Percentiles rank a stretch among this genome's conserved stretches.
These are phyloP conservation scores for Leucozona laternaria DNA, from an alignment of 2,888 invertebrate species.

Conservation along the genomic window DNA sequence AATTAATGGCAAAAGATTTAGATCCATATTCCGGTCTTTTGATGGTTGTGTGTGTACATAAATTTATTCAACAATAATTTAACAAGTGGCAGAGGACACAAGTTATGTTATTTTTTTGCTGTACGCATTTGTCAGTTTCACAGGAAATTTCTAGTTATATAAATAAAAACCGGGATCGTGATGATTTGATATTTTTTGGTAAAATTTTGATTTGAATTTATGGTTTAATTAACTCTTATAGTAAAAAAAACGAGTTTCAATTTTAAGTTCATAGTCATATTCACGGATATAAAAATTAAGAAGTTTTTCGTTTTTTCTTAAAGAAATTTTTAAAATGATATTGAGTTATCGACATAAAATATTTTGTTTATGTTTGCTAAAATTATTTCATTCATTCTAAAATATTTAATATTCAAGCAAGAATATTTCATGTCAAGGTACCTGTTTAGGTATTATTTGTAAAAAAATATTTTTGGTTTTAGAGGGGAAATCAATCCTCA, in stretches of 20 bases:
- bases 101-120: constrained; percentile 20
- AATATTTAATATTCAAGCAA: too few species aligned
- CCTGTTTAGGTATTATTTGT: too few species aligned
- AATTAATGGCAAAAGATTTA: constrained; percentile 31
- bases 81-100: constrained; percentile 47
- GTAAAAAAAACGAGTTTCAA: background rate
- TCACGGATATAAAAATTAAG: background rate
- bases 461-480: too few species aligned
- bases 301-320: background rate
- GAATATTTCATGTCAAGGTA: too few species aligned
- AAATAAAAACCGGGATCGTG: background rate
- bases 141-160: background rate
- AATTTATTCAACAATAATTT: constrained; percentile 63
- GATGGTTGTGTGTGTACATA: background rate
- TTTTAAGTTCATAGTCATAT: background rate
- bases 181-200: constrained; percentile 5
- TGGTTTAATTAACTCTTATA: background rate
- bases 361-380: too few species aligned
- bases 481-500: too few species aligned
- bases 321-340: too few species aligned
- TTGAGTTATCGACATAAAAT: too few species aligned
- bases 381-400: too few species aligned
- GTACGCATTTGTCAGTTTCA: background rate
- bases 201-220: constrained; percentile 1
- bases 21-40: constrained; percentile 57